Percentiles rank a stretch among this genome's conserved stretches.
Evolutionary conservation across 2,113 vertebrate species (phyloP).

Genomic region (Mustela lutreola): DNA sequence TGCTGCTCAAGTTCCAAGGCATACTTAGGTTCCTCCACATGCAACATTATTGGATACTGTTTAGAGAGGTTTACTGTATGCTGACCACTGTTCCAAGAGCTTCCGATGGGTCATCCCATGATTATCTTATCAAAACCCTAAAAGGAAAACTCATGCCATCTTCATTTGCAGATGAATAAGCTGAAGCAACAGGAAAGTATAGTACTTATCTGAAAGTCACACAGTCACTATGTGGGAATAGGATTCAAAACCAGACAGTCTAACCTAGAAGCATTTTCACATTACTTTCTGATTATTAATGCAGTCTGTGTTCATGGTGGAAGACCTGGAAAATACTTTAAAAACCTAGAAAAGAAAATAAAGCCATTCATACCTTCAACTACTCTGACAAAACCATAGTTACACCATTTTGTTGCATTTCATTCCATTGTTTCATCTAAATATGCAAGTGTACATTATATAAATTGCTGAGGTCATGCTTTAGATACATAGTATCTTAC

Average conservation of each 20-base stretch:
- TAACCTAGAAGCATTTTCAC: background rate
- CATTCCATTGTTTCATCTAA: background rate
- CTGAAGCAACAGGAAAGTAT: background rate
- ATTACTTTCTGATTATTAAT: constrained; percentile 39
- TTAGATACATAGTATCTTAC: background rate
- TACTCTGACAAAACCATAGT: background rate
- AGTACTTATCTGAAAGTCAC: background rate
- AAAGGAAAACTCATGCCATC: background rate
- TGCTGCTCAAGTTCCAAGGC: background rate
- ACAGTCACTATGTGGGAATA: background rate
- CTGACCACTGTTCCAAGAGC: background rate
- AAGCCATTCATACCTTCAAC: background rate
- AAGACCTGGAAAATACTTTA: background rate
- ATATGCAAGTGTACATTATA: background rate
- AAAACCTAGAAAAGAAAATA: background rate
- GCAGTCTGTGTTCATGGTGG: background rate
- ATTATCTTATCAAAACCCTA: background rate
- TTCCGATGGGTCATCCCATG: background rate
- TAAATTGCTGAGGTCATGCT: background rate
- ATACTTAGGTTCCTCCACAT: background rate
- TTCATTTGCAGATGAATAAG: background rate
- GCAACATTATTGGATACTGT: background rate
- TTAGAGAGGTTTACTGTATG: background rate
- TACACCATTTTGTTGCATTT: background rate
- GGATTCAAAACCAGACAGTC: background rate